A percentile compares a stretch with the other conserved stretches of the same genome.
These are phyloP conservation scores for Auanema sp. DNA, from an alignment of 2,888 invertebrate species.

Conservation along the genomic window DNA sequence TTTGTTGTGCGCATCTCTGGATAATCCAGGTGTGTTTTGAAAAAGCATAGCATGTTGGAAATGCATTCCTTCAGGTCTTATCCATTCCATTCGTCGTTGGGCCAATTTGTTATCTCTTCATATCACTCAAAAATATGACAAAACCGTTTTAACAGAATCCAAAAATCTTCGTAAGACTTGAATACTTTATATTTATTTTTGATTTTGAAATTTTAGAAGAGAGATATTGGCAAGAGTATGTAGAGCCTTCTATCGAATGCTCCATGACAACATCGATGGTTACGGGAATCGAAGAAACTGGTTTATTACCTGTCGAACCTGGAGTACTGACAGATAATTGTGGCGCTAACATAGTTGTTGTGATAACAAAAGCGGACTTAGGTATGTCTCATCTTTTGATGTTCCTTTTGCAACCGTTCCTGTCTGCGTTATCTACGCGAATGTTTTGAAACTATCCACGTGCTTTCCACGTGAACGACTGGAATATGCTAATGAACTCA, in stretches of 20 bases:
- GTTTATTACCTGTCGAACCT: constrained; percentile 50
- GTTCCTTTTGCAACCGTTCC: background rate
- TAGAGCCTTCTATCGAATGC: constrained; percentile 53
- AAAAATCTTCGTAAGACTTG: constrained; percentile 41
- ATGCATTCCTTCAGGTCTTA: constrained; percentile 27
- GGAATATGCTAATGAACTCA: background rate
- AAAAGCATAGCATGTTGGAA: too few relatives aligned
- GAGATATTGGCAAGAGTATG: constrained; percentile 62
- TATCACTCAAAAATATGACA: constrained; percentile 45
- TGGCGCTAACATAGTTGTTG: constrained; percentile 55
- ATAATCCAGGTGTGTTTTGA: constrained; percentile 45
- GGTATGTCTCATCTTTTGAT: constrained; percentile 20
- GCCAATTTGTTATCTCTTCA: constrained; percentile 47
- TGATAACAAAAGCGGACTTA: constrained; percentile 59
- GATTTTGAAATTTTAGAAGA: constrained; percentile 44
- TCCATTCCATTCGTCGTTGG: constrained; percentile 54
- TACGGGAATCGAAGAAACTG: constrained; percentile 39
- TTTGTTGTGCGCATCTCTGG: constrained; percentile 53
- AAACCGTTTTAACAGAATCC: constrained; percentile 45
- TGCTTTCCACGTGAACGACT: background rate
- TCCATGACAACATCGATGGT: constrained; percentile 46
- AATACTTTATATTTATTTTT: background rate
- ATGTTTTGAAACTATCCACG: background rate
- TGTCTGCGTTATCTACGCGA: background rate
- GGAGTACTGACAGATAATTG: constrained; percentile 55